Evolutionary conservation across 2,113 vertebrate species (phyloP), one percentile per base, ranked within the genome.

Genomic region (Loxodonta africana): DNA sequence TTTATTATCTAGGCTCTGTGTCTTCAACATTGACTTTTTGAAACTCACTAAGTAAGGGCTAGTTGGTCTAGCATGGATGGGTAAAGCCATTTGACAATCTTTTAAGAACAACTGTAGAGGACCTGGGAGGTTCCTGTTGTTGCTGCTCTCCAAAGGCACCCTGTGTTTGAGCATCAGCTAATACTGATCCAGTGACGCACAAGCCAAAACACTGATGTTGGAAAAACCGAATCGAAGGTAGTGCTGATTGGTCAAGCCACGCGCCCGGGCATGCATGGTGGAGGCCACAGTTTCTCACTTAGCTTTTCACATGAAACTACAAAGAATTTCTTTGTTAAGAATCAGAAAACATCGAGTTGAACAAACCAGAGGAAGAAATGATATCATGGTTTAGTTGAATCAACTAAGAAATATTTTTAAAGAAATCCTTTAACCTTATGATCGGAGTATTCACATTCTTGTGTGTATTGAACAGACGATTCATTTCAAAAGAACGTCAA

Each of bases 251-350:
- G 88, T 88, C 78, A 88, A 62, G 57, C 88, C 73, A 44, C 3
- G 8, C 60, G 67, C 82, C 87, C 33, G 65, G 57, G 77, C 92
- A 80, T 30, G 83, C 51, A 51, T 30, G 76, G 82, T n/a, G 69
- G 78, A 83, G 28, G 80, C 67, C 92, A 69, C 17, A 12, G 28
- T 92, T 96, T 97, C 78, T 91, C 53, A 76, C 51, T 95, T 94
- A 41, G 62, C 88, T 91, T 92, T 76, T 91, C 37, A 90, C 25
- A 15, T 37, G 44, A 90, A 97, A 73, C 82, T 78, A 98, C 96
- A 98, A 97, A 96, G 96, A 83, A 96, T 95, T 85, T 92, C 96
- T 97, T 97, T 97, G 95, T 97, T 94, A 89, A 78, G 71, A 90
- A 91, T 71, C 83, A 63, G 88, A 95, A 93, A 93, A 73, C 51